These are phyloP conservation scores for Lineus longissimus DNA, from an alignment of 1,140 invertebrate genomes.

Conservation along the genomic window DNA sequence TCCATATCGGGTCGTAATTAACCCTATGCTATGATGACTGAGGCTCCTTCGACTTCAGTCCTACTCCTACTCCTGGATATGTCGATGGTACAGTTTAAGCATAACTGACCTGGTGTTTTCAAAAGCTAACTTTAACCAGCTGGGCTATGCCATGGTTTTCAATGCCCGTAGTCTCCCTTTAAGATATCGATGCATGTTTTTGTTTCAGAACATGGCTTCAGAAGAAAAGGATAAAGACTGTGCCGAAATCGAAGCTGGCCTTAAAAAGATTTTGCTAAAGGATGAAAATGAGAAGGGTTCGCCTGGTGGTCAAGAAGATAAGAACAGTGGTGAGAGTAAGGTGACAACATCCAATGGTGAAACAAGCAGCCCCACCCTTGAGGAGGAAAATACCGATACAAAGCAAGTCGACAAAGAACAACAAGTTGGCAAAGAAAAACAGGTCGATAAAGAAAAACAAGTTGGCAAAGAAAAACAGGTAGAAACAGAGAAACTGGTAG, in stretches of 20 bases:
- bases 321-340: background rate
- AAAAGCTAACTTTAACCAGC: no score
- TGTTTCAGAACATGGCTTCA: no score
- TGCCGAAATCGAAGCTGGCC: slow-evolving; percentile 2
- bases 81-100: no score
- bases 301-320: background rate
- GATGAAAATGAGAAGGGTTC: background rate
- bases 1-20: no score
- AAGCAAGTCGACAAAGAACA: background rate
- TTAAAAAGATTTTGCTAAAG: slow-evolving; percentile 4
- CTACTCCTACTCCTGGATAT: no score
- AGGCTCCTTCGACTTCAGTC: no score
- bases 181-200: no score
- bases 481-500: background rate
- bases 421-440: background rate
- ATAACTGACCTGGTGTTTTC: no score
- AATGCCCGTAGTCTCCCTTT: no score
- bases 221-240: no score
- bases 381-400: background rate
- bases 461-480: background rate
- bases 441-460: background rate
- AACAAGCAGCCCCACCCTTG: background rate
- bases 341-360: background rate
- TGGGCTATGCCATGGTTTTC: no score
- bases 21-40: no score